phyloP scores from a whole-genome alignment of 2,888 invertebrate genomes.

The Aricia artaxerxes region DNA sequence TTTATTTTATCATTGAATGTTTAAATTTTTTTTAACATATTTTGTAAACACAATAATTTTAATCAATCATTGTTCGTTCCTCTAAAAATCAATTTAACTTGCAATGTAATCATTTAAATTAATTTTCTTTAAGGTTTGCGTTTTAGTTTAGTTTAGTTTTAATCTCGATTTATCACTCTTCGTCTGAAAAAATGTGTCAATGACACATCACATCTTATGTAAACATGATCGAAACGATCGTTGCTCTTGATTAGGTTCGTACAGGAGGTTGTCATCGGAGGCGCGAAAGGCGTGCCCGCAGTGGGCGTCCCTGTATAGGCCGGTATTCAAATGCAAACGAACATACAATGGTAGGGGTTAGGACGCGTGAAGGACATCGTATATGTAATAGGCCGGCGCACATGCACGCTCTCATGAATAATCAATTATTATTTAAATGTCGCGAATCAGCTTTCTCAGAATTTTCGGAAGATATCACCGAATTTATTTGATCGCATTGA shows the following conservation, averaged over 20 bases:
- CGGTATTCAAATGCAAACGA: constrained; percentile 76
- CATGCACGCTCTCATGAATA: constrained; percentile 77
- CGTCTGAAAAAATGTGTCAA: neutral
- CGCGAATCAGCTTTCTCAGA: constrained; percentile 68
- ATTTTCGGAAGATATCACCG: constrained; percentile 51
- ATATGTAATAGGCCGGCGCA: constrained; percentile 73
- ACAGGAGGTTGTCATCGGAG: constrained; percentile 53
- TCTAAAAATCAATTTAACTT: neutral
- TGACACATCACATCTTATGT: constrained; percentile 24
- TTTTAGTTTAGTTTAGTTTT: constrained; percentile 6
- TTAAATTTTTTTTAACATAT: neutral
- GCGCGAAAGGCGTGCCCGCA: constrained; percentile 59
- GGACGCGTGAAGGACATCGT: constrained; percentile 79
- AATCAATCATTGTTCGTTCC: neutral
- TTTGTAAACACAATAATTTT: neutral
- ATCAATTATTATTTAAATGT: constrained; percentile 79
- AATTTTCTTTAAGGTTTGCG: constrained; percentile 2
- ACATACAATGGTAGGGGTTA: constrained; percentile 77
- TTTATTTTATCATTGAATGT: neutral
- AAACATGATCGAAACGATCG: constrained; percentile 24
- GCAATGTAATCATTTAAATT: neutral
- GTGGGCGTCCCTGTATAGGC: constrained; percentile 65
- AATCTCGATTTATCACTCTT: neutral
- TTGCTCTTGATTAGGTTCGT: constrained; percentile 35
- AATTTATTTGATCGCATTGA: constrained; percentile 48